Evolutionary conservation across 2,113 vertebrate species (phyloP), one percentile per base, ranked within the genome.

Genomic region (Dicrurus megarhynchus): DNA sequence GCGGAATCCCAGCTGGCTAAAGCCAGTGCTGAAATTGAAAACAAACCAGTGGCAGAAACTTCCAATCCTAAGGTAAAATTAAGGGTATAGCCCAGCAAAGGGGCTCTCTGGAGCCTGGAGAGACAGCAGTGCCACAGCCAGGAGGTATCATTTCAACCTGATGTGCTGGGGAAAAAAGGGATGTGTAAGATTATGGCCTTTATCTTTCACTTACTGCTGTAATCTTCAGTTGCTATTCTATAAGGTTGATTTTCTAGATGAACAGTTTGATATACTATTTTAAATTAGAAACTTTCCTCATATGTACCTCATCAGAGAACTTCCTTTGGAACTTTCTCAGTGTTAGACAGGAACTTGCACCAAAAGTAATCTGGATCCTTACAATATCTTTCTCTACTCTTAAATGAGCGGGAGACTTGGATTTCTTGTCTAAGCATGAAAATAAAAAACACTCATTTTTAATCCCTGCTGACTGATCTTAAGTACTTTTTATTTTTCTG

Each of bases 21-120:
- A 55, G 86, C 93, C 4, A 90, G 95, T 4, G 18, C 81, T 9
- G 98, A 98, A 67, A 97, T 79, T 8, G 98, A 98, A 81, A 98
- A 98, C 95, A 94, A 97, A 77, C 97, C 98, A 5, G 39, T 96
- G 39, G 37, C 33, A 64, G 98, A 98, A n/a, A 32, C 87, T 73
- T 97, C 92, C 69, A 96, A 59, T 59, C 64, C 87, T 82, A 99
- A 98, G 98, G 99, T 99, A 87, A 97, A 91, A 32, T 9, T 18
- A 8, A 78, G 1, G 5, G 32, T 28, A 19, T 13, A 15, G 16
- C 32, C 32, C 39, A 50, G 52, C 14, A 57, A 19, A 39, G 10
- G 16, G n/a, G 27, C 33, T 46, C 11, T 35, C 27, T 86, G 64
- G 59, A 65, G 33, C 26, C 21, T 37, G 32, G 12, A 7, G 32